A percentile compares a stretch with the other conserved stretches of the same genome.
Evolutionary conservation across 2,888 invertebrate genomes (phyloP).

Genomic region (Oithona nana): DNA sequence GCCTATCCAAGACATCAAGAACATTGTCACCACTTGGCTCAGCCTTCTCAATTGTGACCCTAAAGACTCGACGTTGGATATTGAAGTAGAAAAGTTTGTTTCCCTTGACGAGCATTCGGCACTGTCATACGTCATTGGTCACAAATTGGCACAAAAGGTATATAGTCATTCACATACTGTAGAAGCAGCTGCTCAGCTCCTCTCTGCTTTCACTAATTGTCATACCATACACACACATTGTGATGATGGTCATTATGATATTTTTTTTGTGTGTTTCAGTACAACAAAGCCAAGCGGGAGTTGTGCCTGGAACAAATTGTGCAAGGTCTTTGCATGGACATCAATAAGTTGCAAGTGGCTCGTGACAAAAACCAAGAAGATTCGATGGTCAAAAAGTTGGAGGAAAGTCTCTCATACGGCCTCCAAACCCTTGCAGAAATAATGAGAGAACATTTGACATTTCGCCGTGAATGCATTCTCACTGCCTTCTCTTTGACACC

Average conservation of each 20-base stretch:
- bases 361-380: not conserved
- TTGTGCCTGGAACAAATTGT: not conserved
- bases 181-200: no score
- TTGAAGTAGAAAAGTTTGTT: not conserved
- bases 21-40: not conserved
- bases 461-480: constrained; percentile 5
- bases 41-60: not conserved
- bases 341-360: not conserved
- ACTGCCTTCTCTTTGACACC: constrained; percentile 10
- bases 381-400: not conserved
- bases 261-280: no score
- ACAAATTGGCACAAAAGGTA: not conserved
- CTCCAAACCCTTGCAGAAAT: not conserved
- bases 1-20: not conserved
- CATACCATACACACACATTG: no score
- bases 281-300: not conserved
- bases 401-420: not conserved
- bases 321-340: not conserved
- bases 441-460: not conserved
- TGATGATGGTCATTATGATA: no score
- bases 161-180: no score
- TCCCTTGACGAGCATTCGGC: not conserved
- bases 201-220: no score
- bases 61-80: not conserved
- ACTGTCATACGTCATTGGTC: not conserved